These are phyloP conservation scores for Caenorhabditis sinica DNA, from an alignment of 2,888 invertebrate species.

Conservation along the genomic window DNA sequence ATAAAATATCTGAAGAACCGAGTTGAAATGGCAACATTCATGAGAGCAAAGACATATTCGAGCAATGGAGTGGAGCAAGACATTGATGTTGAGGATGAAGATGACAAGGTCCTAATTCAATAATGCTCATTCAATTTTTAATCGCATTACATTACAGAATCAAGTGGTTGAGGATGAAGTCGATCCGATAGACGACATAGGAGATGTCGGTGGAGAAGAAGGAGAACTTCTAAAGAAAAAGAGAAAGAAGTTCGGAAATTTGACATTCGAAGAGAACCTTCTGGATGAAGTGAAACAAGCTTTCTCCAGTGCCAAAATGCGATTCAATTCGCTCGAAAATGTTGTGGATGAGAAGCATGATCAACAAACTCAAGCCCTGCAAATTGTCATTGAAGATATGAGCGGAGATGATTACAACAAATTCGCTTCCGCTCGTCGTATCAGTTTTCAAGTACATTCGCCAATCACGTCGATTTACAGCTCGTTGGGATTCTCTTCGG, in stretches of 20 bases:
- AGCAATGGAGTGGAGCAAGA: constrained; percentile 31
- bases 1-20: constrained; percentile 46
- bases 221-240: constrained; percentile 51
- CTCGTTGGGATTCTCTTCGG: not conserved
- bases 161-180: constrained; percentile 35
- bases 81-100: constrained; percentile 21
- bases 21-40: constrained; percentile 38
- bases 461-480: not conserved
- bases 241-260: constrained; percentile 21
- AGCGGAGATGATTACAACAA: constrained; percentile 21
- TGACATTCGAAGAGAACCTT: constrained; percentile 28
- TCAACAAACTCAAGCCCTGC: not conserved
- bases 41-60: constrained; percentile 30
- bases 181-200: constrained; percentile 51
- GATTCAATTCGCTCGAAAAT: constrained; percentile 1
- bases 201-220: constrained; percentile 49
- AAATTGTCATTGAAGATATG: constrained; percentile 39
- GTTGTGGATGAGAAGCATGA: constrained; percentile 11
- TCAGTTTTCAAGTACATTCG: constrained; percentile 44
- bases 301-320: constrained; percentile 1
- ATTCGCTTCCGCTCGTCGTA: constrained; percentile 35
- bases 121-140: too few relatives aligned
- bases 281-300: constrained; percentile 33
- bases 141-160: not conserved
- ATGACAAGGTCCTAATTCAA: constrained; percentile 41